phyloP scores from a whole-genome alignment of 2,888 invertebrate genomes.

The Salticus scenicus region DNA sequence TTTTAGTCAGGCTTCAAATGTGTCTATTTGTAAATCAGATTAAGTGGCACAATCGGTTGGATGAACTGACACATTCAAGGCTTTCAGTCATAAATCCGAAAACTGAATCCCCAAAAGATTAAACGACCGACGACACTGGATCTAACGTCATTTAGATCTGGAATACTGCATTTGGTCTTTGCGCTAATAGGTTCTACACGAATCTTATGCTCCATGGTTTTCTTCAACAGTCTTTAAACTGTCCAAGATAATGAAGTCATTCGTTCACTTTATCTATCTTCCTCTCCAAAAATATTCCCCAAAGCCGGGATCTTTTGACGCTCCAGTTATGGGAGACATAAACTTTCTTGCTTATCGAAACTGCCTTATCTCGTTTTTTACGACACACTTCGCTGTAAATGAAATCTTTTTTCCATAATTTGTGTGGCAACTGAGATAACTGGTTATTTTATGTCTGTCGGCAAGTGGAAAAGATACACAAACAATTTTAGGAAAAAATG shows the following conservation, averaged over 20 bases:
- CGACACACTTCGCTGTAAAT: constrained; percentile 15
- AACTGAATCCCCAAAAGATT: not conserved
- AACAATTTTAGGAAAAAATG: not conserved
- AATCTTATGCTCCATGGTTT: not conserved
- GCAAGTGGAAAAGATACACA: not conserved
- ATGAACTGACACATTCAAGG: not conserved
- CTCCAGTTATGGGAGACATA: constrained; percentile 38
- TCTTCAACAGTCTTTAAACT: constrained; percentile 11
- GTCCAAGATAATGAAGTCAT: constrained; percentile 15
- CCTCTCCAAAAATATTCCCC: not conserved
- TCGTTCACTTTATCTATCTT: constrained; percentile 1
- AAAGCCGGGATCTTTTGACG: not conserved
- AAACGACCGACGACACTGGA: not conserved
- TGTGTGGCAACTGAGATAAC: not conserved
- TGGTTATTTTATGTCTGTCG: constrained; percentile 2
- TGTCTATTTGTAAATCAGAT: constrained; percentile 3
- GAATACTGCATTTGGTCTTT: not conserved
- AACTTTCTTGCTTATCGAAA: constrained; percentile 48
- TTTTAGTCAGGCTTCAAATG: too few relatives aligned
- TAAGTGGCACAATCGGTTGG: not conserved
- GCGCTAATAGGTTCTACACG: not conserved
- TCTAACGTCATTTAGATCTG: not conserved
- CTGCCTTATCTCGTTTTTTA: constrained; percentile 11
- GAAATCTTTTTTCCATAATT: not conserved
- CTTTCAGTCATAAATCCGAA: not conserved